Evolutionary conservation across 2,797 vertebrate species (phyloP).

Genomic region (Ptychadena robeensis): DNA sequence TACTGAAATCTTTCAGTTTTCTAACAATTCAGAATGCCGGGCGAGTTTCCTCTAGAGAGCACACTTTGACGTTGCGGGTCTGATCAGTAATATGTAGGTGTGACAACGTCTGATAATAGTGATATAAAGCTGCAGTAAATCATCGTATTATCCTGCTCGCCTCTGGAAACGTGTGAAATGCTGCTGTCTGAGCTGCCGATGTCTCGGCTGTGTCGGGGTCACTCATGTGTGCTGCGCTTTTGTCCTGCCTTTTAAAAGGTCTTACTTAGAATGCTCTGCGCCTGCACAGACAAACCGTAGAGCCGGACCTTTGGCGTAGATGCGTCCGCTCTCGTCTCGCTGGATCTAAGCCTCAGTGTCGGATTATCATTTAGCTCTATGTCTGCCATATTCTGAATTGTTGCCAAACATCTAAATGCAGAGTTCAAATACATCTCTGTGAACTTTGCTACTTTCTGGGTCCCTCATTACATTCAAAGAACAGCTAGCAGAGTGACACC

Average conservation of each 20-base stretch:
- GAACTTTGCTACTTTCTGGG: background rate
- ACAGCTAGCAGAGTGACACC: too few relatives aligned
- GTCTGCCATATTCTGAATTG: background rate
- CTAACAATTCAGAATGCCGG: background rate
- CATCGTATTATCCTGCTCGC: constrained; percentile 10
- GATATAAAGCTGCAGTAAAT: background rate
- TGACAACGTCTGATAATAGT: constrained; percentile 23
- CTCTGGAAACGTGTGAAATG: background rate
- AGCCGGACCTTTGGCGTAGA: background rate
- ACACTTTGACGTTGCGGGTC: background rate
- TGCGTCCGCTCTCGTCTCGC: background rate
- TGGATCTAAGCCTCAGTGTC: background rate
- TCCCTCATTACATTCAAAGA: too few relatives aligned
- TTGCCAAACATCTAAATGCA: background rate
- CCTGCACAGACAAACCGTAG: background rate
- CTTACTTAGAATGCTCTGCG: background rate
- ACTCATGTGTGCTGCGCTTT: background rate
- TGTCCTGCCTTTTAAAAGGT: constrained; percentile 10
- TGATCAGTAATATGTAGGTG: background rate
- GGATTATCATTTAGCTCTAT: background rate
- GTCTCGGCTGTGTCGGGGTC: background rate
- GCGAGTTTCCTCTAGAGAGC: background rate
- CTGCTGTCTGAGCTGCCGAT: background rate
- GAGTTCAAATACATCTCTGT: background rate
- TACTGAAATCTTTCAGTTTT: background rate